Percentiles rank a stretch among this genome's conserved stretches.
Evolutionary conservation across 2,113 vertebrate genomes (phyloP).

Genomic region (Sarotherodon lohbergeri): DNA sequence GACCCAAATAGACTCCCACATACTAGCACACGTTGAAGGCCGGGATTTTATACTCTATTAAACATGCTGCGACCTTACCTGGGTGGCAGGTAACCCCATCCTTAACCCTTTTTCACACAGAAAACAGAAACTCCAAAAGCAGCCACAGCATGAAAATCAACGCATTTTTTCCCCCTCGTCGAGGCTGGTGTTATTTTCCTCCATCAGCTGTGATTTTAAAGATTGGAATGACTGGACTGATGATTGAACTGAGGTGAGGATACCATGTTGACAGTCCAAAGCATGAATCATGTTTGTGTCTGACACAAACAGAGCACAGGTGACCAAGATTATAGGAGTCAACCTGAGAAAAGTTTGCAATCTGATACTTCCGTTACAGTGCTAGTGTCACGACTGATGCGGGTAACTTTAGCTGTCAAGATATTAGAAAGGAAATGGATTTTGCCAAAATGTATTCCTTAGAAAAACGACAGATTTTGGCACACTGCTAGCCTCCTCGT

Average conservation of each 20-base stretch:
- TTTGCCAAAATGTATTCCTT: not conserved
- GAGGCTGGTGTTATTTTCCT: not conserved
- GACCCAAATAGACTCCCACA: not conserved
- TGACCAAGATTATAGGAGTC: not conserved
- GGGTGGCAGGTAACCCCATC: not conserved
- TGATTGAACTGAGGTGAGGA: not conserved
- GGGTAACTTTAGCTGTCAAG: not conserved
- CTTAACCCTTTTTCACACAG: not conserved
- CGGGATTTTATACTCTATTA: rapidly evolving
- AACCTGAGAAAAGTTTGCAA: not conserved
- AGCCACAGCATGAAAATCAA: not conserved
- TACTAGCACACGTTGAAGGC: not conserved
- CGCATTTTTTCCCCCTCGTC: rapidly evolving
- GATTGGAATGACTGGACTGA: not conserved
- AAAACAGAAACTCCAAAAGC: not conserved
- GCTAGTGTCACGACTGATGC: not conserved
- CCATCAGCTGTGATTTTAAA: not conserved
- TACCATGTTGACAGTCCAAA: not conserved
- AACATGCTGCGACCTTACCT: not conserved
- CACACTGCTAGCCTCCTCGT: not conserved
- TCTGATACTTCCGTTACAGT: not conserved
- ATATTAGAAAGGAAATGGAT: not conserved
- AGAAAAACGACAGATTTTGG: not conserved
- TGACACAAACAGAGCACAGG: not conserved
- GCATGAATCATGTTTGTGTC: not conserved